Conservation (phyloP, 2,888 invertebrate genomes). For the Rhogogaster chlorosoma region DNA sequence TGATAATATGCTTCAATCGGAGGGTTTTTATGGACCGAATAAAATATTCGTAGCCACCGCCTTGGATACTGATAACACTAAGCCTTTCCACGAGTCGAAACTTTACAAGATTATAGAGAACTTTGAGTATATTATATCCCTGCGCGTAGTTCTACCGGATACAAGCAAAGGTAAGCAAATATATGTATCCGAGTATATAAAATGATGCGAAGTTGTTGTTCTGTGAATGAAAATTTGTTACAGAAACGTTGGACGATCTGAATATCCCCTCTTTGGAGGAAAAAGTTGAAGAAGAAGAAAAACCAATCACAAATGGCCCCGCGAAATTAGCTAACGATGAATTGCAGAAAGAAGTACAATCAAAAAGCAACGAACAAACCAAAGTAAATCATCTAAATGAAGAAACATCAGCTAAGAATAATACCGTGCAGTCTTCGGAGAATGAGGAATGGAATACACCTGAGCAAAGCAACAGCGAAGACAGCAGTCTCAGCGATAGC, state of each 20-base stretch:
- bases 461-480: constrained; percentile 87
- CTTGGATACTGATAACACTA: constrained; percentile 78
- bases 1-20: constrained; percentile 73
- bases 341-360: constrained; percentile 24
- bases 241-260: constrained; percentile 78
- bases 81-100: constrained; percentile 77
- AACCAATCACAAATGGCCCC: constrained; percentile 58
- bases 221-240: constrained; percentile 52
- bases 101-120: constrained; percentile 80
- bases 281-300: constrained; percentile 59
- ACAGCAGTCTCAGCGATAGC: constrained; percentile 88
- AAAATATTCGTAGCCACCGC: constrained; percentile 80
- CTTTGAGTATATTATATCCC: constrained; percentile 82
- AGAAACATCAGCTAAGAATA: constrained; percentile 46
- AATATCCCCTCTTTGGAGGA: constrained; percentile 78
- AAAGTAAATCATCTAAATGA: constrained; percentile 30
- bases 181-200: not conserved
- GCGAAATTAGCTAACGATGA: constrained; percentile 70
- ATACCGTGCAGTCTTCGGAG: constrained; percentile 45
- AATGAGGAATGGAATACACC: constrained; percentile 70
- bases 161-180: constrained; percentile 80
- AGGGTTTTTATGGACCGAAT: constrained; percentile 73
- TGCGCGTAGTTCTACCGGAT: constrained; percentile 83
- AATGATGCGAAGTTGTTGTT: not conserved
- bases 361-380: constrained; percentile 33